Base-by-base conservation (phyloP, 2,888 invertebrate species). In the Philopedon plagiatum region DNA sequence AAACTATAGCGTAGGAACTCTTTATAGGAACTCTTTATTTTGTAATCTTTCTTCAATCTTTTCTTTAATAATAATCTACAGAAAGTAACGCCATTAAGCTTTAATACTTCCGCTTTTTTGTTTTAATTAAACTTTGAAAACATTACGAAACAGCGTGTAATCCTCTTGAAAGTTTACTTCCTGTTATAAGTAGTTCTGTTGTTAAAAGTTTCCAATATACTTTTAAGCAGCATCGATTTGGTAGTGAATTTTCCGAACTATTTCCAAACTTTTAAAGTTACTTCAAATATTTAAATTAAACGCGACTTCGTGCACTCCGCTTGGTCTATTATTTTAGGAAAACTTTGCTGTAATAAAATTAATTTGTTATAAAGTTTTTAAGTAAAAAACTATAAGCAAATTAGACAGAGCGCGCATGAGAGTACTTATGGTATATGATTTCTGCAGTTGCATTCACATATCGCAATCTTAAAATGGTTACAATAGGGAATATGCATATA, bases 91-190 rank as follows among this genome's bases (percentile, higher is more conserved):
- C 13, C 29, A 54, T 29, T 54, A 29, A 9, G 18, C 51, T 54
- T 26, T 13, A 29, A 54, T 54, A 29, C 51, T 54, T 54, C 29
- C 51, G 4, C 8, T 54, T 26, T 70, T 64, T 49, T 57, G 51
- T 70, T 70, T 70, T 70, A 70, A 70, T 70, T 70, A 70, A 70
- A 83, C 81, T 85, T 85, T 82, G 87, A 86, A 76, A 87, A 87
- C 86, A 87, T 87, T 87, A 87, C 87, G 80, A 79, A 80, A 49
- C 57, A 62, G 78, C 77, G 26, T 65, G 61, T 58, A 71, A 71
- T 71, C 65, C 44, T 56, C 56, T 26, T 15, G 29, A 34, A 61
- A 66, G 58, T 66, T 60, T 51, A 37, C 15, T 34, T 62, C 39
- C 51, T 29, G 44, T 61, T 61, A 61, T 44, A 71, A 57, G 65